These are phyloP conservation scores for Leptatherina wallacei DNA, from an alignment of 2,797 vertebrate species.

Conservation along the genomic window DNA sequence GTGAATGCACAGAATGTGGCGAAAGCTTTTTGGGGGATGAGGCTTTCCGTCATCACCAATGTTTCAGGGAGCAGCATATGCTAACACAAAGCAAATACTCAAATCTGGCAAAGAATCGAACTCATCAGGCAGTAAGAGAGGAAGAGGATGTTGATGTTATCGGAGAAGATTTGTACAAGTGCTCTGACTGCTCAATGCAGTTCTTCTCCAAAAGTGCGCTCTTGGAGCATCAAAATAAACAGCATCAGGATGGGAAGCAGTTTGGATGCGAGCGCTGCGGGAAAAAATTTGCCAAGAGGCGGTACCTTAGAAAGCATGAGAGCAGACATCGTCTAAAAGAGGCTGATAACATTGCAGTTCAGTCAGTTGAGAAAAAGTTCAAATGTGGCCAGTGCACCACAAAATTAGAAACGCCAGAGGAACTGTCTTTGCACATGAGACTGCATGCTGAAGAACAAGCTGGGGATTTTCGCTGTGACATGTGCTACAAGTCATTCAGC, in stretches of 20 bases:
- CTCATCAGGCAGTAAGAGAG: slow-evolving; percentile 46
- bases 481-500: slow-evolving; percentile 85
- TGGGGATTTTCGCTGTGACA: slow-evolving; percentile 80
- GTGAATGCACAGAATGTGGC: slow-evolving; percentile 79
- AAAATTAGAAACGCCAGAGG: slow-evolving; percentile 54
- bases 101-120: slow-evolving; percentile 19
- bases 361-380: slow-evolving; percentile 24
- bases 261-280: slow-evolving; percentile 80
- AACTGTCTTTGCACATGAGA: slow-evolving; percentile 74
- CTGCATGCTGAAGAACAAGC: slow-evolving; percentile 68
- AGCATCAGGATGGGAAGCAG: slow-evolving; percentile 60
- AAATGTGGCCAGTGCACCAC: slow-evolving; percentile 69
- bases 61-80: slow-evolving; percentile 45
- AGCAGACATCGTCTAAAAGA: slow-evolving; percentile 56
- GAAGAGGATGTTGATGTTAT: slow-evolving; percentile 83
- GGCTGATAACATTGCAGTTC: not conserved
- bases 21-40: slow-evolving; percentile 73
- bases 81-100: slow-evolving; percentile 21
- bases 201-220: slow-evolving; percentile 78
- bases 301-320: slow-evolving; percentile 77
- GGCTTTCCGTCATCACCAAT: slow-evolving; percentile 76
- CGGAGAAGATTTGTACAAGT: slow-evolving; percentile 80
- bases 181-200: slow-evolving; percentile 71
- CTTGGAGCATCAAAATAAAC: slow-evolving; percentile 80
- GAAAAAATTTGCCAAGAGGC: slow-evolving; percentile 73